Evolutionary conservation across 2,888 invertebrate species (phyloP).

Genomic region (Parnassius glacialis): DNA sequence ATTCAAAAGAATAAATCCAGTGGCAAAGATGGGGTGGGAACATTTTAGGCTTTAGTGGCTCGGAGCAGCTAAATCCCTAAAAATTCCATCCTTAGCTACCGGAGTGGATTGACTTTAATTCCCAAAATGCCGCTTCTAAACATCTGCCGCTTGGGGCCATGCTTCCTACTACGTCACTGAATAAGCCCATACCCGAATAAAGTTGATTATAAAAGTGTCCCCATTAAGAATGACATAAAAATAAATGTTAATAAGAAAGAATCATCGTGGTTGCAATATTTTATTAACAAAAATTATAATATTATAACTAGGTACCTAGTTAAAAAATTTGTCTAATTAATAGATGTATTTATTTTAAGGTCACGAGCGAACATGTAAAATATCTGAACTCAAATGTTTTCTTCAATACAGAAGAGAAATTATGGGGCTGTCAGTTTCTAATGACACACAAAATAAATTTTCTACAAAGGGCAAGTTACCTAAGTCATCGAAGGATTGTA

Average conservation of each 20-base stretch:
- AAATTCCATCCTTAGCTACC: too few species aligned
- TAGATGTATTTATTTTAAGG: neutral
- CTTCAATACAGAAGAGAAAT: slow-evolving; percentile 56
- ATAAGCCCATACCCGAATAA: too few species aligned
- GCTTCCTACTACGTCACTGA: too few species aligned
- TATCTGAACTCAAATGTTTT: slow-evolving; percentile 60
- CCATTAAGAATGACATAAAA: neutral
- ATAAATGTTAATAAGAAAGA: neutral
- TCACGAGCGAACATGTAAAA: slow-evolving; percentile 56
- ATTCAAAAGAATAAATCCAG: too few species aligned
- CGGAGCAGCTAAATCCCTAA: too few species aligned
- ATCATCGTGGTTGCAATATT: neutral
- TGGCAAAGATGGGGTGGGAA: too few species aligned
- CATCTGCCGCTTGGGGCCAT: too few species aligned
- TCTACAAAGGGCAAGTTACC: slow-evolving; percentile 44
- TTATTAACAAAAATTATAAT: neutral
- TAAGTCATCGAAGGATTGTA: slow-evolving; percentile 53
- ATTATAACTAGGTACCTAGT: neutral
- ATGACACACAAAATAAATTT: slow-evolving; percentile 44
- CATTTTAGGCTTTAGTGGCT: too few species aligned
- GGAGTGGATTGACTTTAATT: too few species aligned
- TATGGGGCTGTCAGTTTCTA: slow-evolving; percentile 46
- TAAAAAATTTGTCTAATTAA: neutral
- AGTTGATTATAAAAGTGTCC: too few species aligned
- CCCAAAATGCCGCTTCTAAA: too few species aligned